These are phyloP conservation scores for Gallinago paraguaiae DNA, from an alignment of 2,113 vertebrate genomes.

Conservation along the genomic window DNA sequence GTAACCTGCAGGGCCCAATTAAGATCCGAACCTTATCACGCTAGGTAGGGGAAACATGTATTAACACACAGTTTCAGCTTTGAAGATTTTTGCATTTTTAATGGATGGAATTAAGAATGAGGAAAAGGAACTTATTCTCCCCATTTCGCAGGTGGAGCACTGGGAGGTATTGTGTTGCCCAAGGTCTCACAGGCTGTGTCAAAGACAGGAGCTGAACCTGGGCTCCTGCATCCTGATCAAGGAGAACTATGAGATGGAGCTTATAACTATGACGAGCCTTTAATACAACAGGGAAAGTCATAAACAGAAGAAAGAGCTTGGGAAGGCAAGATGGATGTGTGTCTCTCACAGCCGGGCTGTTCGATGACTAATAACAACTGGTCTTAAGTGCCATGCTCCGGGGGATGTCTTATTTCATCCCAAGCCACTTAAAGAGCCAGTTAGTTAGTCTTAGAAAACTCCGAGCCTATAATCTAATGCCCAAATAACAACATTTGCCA, in stretches of 20 bases:
- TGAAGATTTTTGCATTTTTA: conserved; percentile 58
- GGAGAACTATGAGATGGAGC: not conserved
- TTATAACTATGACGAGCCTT: not conserved
- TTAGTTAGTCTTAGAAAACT: conserved; percentile 36
- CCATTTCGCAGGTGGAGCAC: not conserved
- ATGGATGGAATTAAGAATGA: conserved; percentile 26
- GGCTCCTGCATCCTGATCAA: conserved; percentile 10
- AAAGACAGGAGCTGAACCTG: conserved; percentile 1
- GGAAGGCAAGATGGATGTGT: not conserved
- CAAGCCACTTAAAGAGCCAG: conserved; percentile 54
- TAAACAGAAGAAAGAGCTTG: conserved; percentile 42
- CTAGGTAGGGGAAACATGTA: conserved; percentile 2
- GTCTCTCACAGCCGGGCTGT: not conserved
- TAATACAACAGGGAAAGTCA: conserved; percentile 34
- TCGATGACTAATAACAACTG: conserved; percentile 32
- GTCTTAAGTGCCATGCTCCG: not conserved
- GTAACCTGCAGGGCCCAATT: conserved; percentile 46
- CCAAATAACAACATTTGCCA: conserved; percentile 32
- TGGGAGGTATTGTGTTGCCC: not conserved
- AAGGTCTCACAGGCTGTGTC: not conserved
- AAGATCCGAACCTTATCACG: conserved; percentile 3
- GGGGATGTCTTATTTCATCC: conserved; percentile 45
- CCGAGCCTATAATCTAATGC: conserved; percentile 53
- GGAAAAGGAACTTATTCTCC: conserved; percentile 13
- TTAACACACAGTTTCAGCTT: not conserved